Conservation (phyloP, 2,113 vertebrate genomes). For the Lepisosteus oculatus region DNA sequence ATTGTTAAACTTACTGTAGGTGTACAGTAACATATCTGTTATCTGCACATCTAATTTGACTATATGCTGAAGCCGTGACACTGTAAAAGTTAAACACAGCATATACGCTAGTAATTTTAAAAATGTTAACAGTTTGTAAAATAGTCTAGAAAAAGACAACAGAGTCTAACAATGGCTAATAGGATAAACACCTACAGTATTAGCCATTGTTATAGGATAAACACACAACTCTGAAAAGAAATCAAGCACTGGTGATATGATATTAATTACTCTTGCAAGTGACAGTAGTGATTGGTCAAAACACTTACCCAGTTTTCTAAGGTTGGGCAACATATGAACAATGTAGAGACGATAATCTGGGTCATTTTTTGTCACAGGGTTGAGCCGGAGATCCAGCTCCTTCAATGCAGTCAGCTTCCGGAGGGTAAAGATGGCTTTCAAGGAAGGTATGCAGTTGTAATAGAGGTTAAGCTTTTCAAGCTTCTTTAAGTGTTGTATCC, state of each 20-base stretch:
- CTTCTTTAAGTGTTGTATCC: constrained; percentile 63
- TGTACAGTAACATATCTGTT: too few relatives aligned
- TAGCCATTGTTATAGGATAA: too few relatives aligned
- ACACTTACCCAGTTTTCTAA: constrained; percentile 66
- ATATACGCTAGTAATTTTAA: too few relatives aligned
- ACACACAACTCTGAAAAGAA: too few relatives aligned
- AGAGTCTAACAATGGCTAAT: background rate
- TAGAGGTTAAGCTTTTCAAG: constrained; percentile 75
- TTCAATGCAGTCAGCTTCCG: constrained; percentile 50
- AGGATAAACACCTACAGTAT: too few relatives aligned
- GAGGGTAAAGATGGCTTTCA: constrained; percentile 64
- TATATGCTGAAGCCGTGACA: too few relatives aligned
- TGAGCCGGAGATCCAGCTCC: constrained; percentile 74
- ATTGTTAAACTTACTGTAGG: too few relatives aligned
- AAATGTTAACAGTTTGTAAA: background rate
- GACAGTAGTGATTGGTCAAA: background rate
- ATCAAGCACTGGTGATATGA: too few relatives aligned
- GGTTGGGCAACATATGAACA: constrained; percentile 61
- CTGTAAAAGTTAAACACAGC: too few relatives aligned
- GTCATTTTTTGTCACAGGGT: constrained; percentile 64
- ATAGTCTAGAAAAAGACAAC: background rate
- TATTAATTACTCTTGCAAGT: too few relatives aligned
- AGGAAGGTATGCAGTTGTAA: constrained; percentile 68
- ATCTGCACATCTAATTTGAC: too few relatives aligned
- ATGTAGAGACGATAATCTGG: constrained; percentile 66